These are phyloP conservation scores for Canis aureus DNA, from an alignment of 2,113 vertebrate genomes.

Conservation along the genomic window DNA sequence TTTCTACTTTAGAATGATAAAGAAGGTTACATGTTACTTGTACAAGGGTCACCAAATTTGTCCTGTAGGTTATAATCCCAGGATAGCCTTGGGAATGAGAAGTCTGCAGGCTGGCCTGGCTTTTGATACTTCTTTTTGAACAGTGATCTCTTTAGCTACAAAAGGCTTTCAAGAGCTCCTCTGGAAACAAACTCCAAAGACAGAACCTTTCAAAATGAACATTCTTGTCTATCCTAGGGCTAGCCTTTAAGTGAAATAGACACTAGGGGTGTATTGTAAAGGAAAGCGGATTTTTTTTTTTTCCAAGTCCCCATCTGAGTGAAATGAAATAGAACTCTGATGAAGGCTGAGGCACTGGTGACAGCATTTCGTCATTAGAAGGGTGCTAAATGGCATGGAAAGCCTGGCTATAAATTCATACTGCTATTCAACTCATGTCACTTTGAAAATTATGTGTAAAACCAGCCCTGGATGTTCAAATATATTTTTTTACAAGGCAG, in stretches of 20 bases:
- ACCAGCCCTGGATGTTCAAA: conserved; percentile 62
- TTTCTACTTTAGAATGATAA: neutral
- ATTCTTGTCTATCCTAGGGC: neutral
- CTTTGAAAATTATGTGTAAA: conserved; percentile 79
- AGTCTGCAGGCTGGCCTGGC: neutral
- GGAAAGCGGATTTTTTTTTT: neutral
- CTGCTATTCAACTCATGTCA: conserved; percentile 68
- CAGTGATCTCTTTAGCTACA: neutral
- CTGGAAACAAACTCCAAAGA: conserved; percentile 14
- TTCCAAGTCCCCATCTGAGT: neutral
- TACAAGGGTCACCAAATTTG: too few relatives aligned
- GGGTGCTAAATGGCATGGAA: conserved; percentile 64
- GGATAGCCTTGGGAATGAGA: neutral
- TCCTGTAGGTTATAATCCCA: neutral
- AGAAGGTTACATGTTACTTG: neutral
- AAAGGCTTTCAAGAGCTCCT: neutral
- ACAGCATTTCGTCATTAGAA: conserved; percentile 70
- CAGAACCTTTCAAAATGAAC: conserved; percentile 33
- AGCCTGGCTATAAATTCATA: conserved; percentile 63
- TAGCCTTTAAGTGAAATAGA: conserved; percentile 3
- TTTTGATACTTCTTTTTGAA: neutral
- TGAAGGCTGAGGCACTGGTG: conserved; percentile 3
- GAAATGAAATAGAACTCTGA: conserved; percentile 59
- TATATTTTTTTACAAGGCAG: conserved; percentile 69
- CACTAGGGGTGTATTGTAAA: neutral